Percentiles rank a stretch among this genome's conserved stretches.
phyloP scores from a whole-genome alignment of 2,797 vertebrate genomes.

The Distichodus sexfasciatus region DNA sequence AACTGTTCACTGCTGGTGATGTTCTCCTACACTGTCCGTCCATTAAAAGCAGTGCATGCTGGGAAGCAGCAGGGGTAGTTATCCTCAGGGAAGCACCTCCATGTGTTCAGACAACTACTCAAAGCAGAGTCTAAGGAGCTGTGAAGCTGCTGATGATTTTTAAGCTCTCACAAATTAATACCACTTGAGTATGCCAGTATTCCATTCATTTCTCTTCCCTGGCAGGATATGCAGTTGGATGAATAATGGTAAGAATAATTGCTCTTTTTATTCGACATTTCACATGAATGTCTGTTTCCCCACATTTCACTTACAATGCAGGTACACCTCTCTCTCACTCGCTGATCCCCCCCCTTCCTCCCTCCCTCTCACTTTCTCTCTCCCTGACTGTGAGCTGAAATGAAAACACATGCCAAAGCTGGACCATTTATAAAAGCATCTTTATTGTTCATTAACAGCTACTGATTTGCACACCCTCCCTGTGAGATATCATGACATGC shows the following conservation, averaged over 20 bases:
- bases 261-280: not conserved
- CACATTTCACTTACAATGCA: not conserved
- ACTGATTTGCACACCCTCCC: too few species aligned
- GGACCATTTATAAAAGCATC: too few species aligned
- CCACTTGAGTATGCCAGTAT: not conserved
- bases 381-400: too few species aligned
- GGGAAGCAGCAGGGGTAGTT: not conserved
- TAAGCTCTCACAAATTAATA: not conserved
- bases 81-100: not conserved
- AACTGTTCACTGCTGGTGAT: too few species aligned
- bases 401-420: too few species aligned
- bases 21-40: too few species aligned
- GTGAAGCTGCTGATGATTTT: not conserved
- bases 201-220: not conserved
- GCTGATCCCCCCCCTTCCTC: too few species aligned
- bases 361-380: too few species aligned
- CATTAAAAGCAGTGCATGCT: not conserved
- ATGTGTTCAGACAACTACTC: not conserved
- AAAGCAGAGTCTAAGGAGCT: too few species aligned
- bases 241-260: not conserved
- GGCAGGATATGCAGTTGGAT: not conserved
- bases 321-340: not conserved
- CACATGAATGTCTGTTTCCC: not conserved
- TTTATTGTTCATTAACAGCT: too few species aligned
- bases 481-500: too few species aligned